These are phyloP conservation scores for Ataeniobius toweri DNA, from an alignment of 2,797 vertebrate species.

Conservation along the genomic window DNA sequence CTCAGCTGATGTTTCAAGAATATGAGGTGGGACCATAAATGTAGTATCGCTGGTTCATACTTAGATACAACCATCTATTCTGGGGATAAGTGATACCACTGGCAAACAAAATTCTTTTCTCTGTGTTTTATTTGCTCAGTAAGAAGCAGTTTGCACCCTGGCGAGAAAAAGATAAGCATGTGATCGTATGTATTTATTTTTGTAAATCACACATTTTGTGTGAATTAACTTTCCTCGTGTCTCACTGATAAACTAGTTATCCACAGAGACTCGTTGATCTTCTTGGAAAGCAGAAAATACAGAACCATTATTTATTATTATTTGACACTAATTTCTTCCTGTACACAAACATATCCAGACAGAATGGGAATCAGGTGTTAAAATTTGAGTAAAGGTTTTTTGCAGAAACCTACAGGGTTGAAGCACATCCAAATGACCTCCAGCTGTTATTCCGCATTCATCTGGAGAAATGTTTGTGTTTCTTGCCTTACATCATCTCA, in stretches of 20 bases:
- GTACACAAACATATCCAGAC: background rate
- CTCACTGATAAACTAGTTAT: background rate
- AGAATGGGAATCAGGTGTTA: slow-evolving; percentile 6
- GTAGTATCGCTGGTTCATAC: background rate
- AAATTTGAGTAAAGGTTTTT: background rate
- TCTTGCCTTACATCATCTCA: slow-evolving; percentile 44
- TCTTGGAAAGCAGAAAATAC: background rate
- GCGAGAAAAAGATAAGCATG: background rate
- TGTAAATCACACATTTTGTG: background rate
- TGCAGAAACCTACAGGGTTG: background rate
- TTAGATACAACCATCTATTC: no score
- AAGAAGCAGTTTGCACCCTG: background rate
- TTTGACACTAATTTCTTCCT: background rate
- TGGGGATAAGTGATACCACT: no score
- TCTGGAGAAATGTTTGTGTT: background rate
- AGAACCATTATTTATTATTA: background rate
- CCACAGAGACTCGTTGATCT: background rate
- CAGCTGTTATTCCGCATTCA: background rate
- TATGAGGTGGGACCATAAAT: background rate
- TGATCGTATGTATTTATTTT: no score
- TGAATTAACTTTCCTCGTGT: slow-evolving; percentile 1
- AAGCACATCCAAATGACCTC: background rate
- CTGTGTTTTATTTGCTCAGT: no score
- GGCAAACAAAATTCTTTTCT: no score
- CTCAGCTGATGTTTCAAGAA: background rate